Evolutionary conservation across 1,140 invertebrate species (phyloP).

Genomic region (Nixonia krombeini): DNA sequence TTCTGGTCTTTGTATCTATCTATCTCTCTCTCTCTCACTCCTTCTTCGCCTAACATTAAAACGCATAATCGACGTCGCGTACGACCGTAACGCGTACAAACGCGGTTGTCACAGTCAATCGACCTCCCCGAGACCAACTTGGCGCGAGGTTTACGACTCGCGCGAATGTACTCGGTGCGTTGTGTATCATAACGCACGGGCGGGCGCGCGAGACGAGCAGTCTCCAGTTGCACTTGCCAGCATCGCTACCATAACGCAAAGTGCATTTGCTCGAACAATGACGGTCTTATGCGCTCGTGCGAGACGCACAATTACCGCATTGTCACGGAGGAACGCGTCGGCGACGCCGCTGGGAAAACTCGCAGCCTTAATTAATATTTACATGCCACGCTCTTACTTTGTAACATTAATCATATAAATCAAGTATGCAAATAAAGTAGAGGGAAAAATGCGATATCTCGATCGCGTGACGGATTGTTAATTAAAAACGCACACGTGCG

Average conservation of each 20-base stretch:
- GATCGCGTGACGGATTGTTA: too few relatives aligned
- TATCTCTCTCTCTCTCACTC: too few relatives aligned
- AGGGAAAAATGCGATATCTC: too few relatives aligned
- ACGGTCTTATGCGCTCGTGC: constrained; percentile 7
- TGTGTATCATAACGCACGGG: constrained; percentile 18
- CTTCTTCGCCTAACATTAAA: not conserved
- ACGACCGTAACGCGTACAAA: constrained; percentile 14
- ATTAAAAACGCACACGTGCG: too few relatives aligned
- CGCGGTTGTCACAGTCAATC: constrained; percentile 35
- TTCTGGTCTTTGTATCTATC: too few relatives aligned
- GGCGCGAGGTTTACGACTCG: constrained; percentile 34
- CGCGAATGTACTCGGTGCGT: constrained; percentile 15
- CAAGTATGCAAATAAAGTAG: too few relatives aligned
- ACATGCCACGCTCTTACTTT: too few relatives aligned
- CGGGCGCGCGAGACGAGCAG: constrained; percentile 22
- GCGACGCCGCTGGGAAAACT: not conserved
- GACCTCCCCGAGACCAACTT: constrained; percentile 23
- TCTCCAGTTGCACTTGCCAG: constrained; percentile 34
- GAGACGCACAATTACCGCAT: constrained; percentile 11
- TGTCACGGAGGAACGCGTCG: constrained; percentile 8
- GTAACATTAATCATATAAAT: too few relatives aligned
- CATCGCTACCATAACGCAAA: constrained; percentile 1
- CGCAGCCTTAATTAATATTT: too few relatives aligned
- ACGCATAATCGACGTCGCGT: constrained; percentile 10
- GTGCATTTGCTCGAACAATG: constrained; percentile 17